phyloP scores from a whole-genome alignment of 2,888 invertebrate genomes.

The Lasioglossum vierecki region DNA sequence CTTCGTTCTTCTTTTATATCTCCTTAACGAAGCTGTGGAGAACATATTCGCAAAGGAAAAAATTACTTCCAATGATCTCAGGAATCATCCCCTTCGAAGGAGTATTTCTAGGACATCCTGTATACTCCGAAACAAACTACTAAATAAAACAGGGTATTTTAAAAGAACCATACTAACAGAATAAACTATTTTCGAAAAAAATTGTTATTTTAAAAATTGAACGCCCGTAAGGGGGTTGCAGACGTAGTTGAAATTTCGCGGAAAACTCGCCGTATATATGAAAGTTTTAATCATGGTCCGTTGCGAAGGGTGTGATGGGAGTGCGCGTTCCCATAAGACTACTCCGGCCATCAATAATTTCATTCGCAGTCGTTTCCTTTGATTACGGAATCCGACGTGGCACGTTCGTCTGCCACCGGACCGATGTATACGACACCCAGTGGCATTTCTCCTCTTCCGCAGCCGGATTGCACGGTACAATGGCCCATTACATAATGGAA shows the following conservation, averaged over 20 bases:
- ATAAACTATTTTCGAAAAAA: too few relatives aligned
- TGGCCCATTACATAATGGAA: constrained; percentile 78
- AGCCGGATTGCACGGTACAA: constrained; percentile 73
- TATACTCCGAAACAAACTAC: too few relatives aligned
- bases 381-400: constrained; percentile 67
- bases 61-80: too few relatives aligned
- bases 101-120: too few relatives aligned
- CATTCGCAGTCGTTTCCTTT: constrained; percentile 73
- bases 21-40: too few relatives aligned
- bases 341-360: constrained; percentile 68
- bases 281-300: constrained; percentile 6
- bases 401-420: constrained; percentile 44
- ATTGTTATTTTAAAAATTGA: not conserved
- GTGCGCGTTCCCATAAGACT: not conserved
- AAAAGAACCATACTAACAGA: too few relatives aligned
- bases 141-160: too few relatives aligned
- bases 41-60: too few relatives aligned
- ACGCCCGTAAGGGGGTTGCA: not conserved
- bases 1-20: too few relatives aligned
- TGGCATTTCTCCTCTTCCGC: constrained; percentile 71
- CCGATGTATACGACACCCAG: constrained; percentile 71
- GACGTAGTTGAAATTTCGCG: not conserved
- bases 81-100: too few relatives aligned
- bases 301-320: not conserved
- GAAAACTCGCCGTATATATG: not conserved